Conservation (phyloP, 2,797 vertebrate species). For the Betta splendens region DNA sequence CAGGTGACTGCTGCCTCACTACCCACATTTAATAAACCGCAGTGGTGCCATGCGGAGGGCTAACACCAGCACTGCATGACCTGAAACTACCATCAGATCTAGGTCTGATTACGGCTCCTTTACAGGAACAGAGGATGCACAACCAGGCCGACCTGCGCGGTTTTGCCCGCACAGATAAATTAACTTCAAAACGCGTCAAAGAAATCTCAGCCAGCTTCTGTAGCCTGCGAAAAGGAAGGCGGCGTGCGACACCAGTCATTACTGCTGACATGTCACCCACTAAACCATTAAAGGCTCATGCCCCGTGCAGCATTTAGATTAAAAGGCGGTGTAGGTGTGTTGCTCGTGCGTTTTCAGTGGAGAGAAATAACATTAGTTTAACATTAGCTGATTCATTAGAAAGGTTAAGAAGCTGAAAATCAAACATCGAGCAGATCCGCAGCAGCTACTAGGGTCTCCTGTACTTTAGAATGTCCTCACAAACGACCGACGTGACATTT, state of each 20-base stretch:
- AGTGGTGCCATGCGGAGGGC: not conserved
- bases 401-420: conserved; percentile 18
- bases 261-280: conserved; percentile 30
- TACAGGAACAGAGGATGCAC: conserved; percentile 1
- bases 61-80: not conserved
- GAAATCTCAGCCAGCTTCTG: not conserved
- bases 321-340: conserved; percentile 5
- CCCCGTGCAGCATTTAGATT: not conserved
- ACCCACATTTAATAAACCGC: not conserved
- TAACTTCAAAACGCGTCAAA: conserved; percentile 21
- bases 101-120: conserved; percentile 1
- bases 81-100: conserved; percentile 7
- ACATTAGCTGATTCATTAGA: too few relatives aligned
- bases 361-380: too few relatives aligned
- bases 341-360: too few relatives aligned
- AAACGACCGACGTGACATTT: conserved; percentile 1
- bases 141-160: conserved; percentile 6
- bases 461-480: conserved; percentile 3
- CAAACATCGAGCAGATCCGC: conserved; percentile 8
- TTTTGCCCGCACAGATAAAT: not conserved
- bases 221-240: not conserved
- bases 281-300: conserved; percentile 39
- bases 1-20: too few relatives aligned
- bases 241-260: conserved; percentile 33
- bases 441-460: not conserved